phyloP scores from a whole-genome alignment of 2,113 vertebrate genomes.

The Panurus biarmicus region DNA sequence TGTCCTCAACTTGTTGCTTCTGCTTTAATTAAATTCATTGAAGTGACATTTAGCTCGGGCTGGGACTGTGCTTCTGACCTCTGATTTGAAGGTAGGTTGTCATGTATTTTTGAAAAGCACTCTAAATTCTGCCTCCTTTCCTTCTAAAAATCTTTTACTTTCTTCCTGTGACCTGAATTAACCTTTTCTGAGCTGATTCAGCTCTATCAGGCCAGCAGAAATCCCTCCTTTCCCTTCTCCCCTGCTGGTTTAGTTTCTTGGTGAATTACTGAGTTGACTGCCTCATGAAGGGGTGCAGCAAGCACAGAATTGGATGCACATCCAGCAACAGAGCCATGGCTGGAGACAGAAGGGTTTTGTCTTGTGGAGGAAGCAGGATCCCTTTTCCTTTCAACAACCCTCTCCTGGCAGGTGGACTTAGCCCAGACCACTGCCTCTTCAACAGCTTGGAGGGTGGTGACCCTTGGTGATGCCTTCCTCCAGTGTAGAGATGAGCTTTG shows the following conservation, averaged over 20 bases:
- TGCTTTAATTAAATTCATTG: slow-evolving; percentile 8
- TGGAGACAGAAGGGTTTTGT: neutral
- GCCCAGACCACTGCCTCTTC: neutral
- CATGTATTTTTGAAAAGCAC: neutral
- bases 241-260: neutral
- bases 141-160: neutral
- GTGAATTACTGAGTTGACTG: neutral
- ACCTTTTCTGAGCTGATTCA: neutral
- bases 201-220: neutral
- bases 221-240: neutral
- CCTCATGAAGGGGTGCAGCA: neutral
- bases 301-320: neutral
- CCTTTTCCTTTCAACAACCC: neutral
- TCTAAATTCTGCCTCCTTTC: neutral
- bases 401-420: neutral
- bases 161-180: neutral
- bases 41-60: neutral
- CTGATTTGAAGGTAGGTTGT: neutral
- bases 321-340: neutral
- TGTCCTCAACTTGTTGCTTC: neutral
- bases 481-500: neutral
- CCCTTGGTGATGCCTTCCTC: neutral
- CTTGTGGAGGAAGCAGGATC: neutral
- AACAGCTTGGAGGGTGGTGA: neutral
- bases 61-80: neutral